Percentiles rank a stretch among this genome's conserved stretches.
Evolutionary conservation across 2,888 invertebrate species (phyloP).

Genomic region (Dryadula phaetusa): DNA sequence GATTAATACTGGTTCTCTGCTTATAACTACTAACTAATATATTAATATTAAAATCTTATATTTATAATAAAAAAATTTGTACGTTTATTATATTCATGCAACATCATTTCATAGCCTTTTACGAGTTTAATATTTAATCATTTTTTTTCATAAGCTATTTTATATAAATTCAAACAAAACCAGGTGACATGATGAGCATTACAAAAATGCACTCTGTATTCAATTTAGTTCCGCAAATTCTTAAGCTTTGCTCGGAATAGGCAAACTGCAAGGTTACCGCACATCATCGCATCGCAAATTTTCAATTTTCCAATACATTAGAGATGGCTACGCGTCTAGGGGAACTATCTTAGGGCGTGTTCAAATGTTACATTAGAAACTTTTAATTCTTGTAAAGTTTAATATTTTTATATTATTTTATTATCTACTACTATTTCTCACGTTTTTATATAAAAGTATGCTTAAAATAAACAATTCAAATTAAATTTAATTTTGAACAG

Average conservation of each 20-base stretch:
- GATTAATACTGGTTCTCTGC: no score
- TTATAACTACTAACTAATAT: no score
- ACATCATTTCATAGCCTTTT: no score
- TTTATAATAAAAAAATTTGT: no score
- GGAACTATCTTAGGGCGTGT: conserved; percentile 35
- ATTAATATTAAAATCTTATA: no score
- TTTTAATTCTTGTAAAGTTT: not conserved
- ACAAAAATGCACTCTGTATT: conserved; percentile 14
- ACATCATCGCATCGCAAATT: conserved; percentile 50
- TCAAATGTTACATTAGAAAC: conserved; percentile 8
- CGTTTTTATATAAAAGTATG: no score
- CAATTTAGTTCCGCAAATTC: conserved; percentile 13
- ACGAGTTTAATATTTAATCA: no score
- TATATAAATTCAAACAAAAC: not conserved
- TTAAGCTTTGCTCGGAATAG: conserved; percentile 34
- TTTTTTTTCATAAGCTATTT: not conserved
- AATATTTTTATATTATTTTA: not conserved
- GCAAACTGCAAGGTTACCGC: conserved; percentile 42
- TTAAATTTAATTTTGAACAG: no score
- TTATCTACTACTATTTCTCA: not conserved
- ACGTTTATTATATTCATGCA: no score
- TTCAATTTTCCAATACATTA: conserved; percentile 77
- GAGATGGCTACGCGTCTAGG: conserved; percentile 52
- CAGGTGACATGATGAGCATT: not conserved
- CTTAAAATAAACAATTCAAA: no score